Conservation (phyloP, 2,888 invertebrate genomes). For the Euspilapteryx auroguttella region DNA sequence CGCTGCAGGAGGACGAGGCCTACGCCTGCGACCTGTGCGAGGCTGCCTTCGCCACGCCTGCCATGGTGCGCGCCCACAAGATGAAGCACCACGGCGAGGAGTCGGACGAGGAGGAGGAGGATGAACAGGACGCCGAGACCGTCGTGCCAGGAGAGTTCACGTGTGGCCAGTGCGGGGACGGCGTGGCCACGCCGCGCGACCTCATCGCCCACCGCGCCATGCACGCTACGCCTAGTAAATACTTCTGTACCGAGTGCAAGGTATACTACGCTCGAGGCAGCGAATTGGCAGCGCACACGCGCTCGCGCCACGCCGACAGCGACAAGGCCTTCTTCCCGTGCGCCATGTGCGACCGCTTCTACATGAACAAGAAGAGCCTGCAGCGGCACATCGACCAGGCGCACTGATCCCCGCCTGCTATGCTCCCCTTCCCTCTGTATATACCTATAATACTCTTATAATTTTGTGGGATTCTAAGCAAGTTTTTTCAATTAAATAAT, state of each 20-base stretch:
- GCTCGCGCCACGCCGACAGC: slow-evolving; percentile 50
- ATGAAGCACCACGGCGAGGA: slow-evolving; percentile 56
- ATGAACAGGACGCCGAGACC: slow-evolving; percentile 18
- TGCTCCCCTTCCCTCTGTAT: too few species aligned
- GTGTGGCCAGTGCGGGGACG: slow-evolving; percentile 58
- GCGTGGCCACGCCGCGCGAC: slow-evolving; percentile 54
- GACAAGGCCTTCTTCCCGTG: slow-evolving; percentile 61
- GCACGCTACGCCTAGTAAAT: slow-evolving; percentile 51
- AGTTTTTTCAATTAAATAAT: too few species aligned
- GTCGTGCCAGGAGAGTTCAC: slow-evolving; percentile 48
- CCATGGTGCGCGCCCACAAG: slow-evolving; percentile 60
- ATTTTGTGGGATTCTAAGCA: too few species aligned
- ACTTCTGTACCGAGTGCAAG: slow-evolving; percentile 63
- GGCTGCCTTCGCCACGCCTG: slow-evolving; percentile 58
- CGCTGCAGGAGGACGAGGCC: slow-evolving; percentile 28
- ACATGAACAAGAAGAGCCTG: slow-evolving; percentile 56
- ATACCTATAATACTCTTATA: too few species aligned
- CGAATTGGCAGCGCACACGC: slow-evolving; percentile 47
- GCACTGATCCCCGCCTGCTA: slow-evolving; percentile 41
- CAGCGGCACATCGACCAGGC: slow-evolving; percentile 57
- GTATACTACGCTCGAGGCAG: slow-evolving; percentile 47
- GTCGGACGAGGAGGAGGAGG: slow-evolving; percentile 37
- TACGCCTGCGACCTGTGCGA: slow-evolving; percentile 64
- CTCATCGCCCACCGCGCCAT: slow-evolving; percentile 58
- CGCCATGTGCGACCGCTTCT: slow-evolving; percentile 60